These are phyloP conservation scores for Larimichthys crocea DNA, from an alignment of 2,113 vertebrate species.

Conservation along the genomic window DNA sequence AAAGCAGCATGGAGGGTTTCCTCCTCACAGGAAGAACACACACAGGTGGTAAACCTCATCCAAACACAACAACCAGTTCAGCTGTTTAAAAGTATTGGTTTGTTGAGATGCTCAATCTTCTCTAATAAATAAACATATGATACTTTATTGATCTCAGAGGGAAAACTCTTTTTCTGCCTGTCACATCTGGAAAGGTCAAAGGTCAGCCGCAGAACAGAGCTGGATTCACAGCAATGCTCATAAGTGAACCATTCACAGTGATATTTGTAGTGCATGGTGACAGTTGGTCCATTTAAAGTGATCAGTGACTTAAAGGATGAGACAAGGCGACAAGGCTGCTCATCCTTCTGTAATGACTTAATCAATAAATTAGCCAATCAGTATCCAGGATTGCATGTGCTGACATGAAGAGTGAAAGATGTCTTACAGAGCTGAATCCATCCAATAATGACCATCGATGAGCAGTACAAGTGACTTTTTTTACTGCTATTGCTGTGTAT, in stretches of 20 bases:
- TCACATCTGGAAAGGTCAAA: conserved; percentile 1
- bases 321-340: background rate
- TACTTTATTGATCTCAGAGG: background rate
- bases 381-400: background rate
- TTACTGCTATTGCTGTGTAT: background rate
- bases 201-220: background rate
- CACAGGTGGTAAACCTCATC: background rate
- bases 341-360: conserved; percentile 14
- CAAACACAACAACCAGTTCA: background rate
- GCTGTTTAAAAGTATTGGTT: background rate
- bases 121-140: background rate
- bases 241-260: background rate
- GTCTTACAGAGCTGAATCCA: background rate
- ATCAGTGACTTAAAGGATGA: background rate
- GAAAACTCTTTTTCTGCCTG: background rate
- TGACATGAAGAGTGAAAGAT: background rate
- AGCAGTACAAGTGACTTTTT: background rate
- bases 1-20: background rate
- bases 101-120: background rate
- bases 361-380: conserved; percentile 55
- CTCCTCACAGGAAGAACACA: background rate
- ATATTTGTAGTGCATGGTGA: background rate
- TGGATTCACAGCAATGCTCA: background rate
- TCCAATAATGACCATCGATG: background rate
- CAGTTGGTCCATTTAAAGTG: conserved; percentile 15